phyloP scores from a whole-genome alignment of 2,888 invertebrate species.

The Lepidochrysops patricia region DNA sequence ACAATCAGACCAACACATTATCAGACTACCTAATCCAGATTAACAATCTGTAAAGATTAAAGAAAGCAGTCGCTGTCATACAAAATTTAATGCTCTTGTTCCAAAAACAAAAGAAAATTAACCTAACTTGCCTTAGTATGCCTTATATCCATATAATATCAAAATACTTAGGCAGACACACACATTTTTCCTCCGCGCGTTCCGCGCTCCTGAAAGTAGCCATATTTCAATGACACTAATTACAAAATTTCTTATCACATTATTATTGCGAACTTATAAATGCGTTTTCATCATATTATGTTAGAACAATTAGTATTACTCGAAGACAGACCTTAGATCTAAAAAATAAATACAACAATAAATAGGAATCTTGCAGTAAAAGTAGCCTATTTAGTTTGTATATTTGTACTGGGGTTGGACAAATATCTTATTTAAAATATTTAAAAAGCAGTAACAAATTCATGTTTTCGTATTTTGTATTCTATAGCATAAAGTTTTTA shows the following conservation, averaged over 20 bases:
- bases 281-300: not conserved
- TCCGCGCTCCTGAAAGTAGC: no score
- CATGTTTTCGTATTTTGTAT: not conserved
- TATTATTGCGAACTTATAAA: not conserved
- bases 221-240: not conserved
- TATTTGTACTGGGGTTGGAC: not conserved
- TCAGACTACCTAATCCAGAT: no score
- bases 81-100: no score
- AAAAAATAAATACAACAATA: not conserved
- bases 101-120: no score
- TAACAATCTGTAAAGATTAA: no score
- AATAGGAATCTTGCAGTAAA: not conserved
- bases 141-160: no score
- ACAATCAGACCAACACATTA: no score
- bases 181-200: no score
- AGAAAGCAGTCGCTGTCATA: no score
- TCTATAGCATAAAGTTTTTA: not conserved
- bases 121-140: no score
- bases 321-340: not conserved
- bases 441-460: not conserved
- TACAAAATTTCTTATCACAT: not conserved
- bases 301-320: not conserved
- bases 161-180: no score
- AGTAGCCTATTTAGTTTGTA: not conserved
- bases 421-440: not conserved